These are phyloP conservation scores for Gambusia yucatana DNA, from an alignment of 2,797 vertebrate species.

Conservation along the genomic window DNA sequence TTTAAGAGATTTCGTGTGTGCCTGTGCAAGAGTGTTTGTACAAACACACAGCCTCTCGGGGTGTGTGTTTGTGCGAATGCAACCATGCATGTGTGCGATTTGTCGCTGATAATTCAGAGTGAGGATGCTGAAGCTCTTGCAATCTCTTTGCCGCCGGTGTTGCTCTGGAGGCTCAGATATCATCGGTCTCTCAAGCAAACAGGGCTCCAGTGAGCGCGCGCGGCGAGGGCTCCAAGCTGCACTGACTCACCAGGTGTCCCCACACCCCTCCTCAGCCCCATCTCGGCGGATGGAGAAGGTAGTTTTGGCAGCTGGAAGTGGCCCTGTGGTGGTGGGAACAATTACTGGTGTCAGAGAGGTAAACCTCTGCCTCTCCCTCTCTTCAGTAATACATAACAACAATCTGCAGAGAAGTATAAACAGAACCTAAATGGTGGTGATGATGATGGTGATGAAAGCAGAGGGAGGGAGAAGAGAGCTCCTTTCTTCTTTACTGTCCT, in stretches of 20 bases:
- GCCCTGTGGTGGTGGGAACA: constrained; percentile 28
- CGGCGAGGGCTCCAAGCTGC: constrained; percentile 18
- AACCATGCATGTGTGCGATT: constrained; percentile 42
- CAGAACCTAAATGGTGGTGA: not conserved
- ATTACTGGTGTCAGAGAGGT: constrained; percentile 52
- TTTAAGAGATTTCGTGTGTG: not conserved
- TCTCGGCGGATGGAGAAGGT: not conserved
- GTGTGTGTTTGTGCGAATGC: constrained; percentile 27
- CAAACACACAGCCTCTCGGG: not conserved
- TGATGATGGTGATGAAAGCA: not conserved
- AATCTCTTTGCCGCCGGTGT: constrained; percentile 24
- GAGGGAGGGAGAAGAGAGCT: constrained; percentile 12
- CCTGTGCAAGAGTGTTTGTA: too few relatives aligned
- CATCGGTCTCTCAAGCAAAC: constrained; percentile 45
- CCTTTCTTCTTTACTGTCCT: constrained; percentile 41
- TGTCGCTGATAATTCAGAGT: constrained; percentile 37
- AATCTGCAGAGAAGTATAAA: constrained; percentile 34
- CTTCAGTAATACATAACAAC: not conserved
- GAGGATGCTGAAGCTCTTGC: constrained; percentile 30
- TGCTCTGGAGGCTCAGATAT: constrained; percentile 51
- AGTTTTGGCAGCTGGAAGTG: constrained; percentile 13
- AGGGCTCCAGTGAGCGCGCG: constrained; percentile 22
- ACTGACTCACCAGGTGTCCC: constrained; percentile 52
- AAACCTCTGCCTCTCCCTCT: constrained; percentile 4
- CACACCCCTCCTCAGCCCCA: not conserved